phyloP scores from a whole-genome alignment of 2,113 vertebrate genomes.

The Sylvietta virens region DNA sequence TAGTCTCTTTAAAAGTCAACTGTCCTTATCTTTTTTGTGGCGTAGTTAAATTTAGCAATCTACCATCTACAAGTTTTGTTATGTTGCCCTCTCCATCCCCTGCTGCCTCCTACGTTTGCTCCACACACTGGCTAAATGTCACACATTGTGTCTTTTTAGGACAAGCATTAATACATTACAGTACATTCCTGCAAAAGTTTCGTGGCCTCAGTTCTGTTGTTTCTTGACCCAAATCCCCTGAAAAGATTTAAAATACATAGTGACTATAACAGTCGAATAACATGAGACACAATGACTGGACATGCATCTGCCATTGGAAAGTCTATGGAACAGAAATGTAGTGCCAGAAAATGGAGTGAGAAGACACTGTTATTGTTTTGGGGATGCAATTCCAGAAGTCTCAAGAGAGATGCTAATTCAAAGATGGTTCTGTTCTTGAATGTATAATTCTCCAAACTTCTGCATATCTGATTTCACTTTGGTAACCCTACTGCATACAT shows the following conservation, averaged over 20 bases:
- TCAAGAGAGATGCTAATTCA: neutral
- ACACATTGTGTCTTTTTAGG: neutral
- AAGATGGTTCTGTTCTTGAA: neutral
- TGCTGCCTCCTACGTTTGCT: neutral
- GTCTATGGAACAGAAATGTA: neutral
- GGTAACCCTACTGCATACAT: neutral
- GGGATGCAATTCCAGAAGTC: neutral
- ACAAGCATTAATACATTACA: neutral
- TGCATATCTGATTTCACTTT: neutral
- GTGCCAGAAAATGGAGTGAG: neutral
- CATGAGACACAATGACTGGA: neutral
- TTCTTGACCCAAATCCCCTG: neutral
- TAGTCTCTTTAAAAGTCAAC: neutral
- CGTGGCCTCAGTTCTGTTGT: neutral
- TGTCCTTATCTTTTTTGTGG: neutral
- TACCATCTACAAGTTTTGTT: neutral
- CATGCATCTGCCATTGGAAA: neutral
- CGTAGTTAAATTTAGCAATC: neutral
- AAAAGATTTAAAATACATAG: neutral
- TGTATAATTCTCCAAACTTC: neutral
- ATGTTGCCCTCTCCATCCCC: neutral
- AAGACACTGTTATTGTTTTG: neutral
- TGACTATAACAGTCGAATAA: neutral
- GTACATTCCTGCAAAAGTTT: neutral
- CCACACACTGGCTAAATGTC: neutral